A percentile compares a stretch with the other conserved stretches of the same genome.
phyloP scores from a whole-genome alignment of 2,113 vertebrate species.

The Arvicanthis niloticus region DNA sequence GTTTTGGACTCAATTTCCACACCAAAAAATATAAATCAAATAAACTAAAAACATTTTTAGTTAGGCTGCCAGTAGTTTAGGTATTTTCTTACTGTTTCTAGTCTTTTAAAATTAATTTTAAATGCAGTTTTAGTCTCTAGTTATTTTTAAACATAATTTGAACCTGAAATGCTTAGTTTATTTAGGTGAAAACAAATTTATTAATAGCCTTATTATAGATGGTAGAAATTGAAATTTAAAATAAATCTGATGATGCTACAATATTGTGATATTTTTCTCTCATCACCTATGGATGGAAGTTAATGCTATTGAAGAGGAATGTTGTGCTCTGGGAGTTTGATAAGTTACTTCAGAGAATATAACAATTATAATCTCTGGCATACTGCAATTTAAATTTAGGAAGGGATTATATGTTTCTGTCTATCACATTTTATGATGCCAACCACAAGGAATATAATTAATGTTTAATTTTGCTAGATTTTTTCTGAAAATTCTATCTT shows the following conservation, averaged over 20 bases:
- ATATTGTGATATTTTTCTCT: not conserved
- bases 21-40: not conserved
- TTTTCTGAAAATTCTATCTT: not conserved
- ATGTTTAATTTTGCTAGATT: constrained; percentile 28
- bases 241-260: not conserved
- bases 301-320: not conserved
- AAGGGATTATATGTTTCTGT: not conserved
- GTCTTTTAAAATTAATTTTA: constrained; percentile 47
- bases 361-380: not conserved
- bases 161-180: not conserved
- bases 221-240: not conserved
- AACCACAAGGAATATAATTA: not conserved
- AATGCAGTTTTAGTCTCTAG: constrained; percentile 6
- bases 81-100: constrained; percentile 52
- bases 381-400: not conserved
- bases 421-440: constrained; percentile 28
- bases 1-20: not conserved
- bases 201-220: not conserved
- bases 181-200: constrained; percentile 26
- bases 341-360: not conserved
- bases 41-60: constrained; percentile 70
- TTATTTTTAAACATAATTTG: not conserved
- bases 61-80: constrained; percentile 57
- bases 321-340: not conserved
- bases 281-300: not conserved